Percentiles rank a stretch among this genome's conserved stretches.
phyloP scores from a whole-genome alignment of 2,113 vertebrate genomes.

The Mungos mungo region DNA sequence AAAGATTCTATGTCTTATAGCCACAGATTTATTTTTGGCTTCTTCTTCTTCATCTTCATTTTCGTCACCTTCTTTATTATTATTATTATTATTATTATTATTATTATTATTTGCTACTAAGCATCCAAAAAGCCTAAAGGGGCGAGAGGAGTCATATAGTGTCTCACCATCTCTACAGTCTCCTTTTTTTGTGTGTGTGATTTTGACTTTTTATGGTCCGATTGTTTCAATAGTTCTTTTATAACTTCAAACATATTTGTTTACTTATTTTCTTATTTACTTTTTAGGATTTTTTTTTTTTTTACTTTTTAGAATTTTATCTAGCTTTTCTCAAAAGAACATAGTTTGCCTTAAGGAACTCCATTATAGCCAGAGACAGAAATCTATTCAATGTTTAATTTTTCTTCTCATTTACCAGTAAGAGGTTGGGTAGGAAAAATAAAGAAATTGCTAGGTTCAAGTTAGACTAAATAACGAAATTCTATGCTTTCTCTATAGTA shows the following conservation, averaged over 20 bases:
- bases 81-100: too few relatives aligned
- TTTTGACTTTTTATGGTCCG: background rate
- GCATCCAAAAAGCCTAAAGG: background rate
- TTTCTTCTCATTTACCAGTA: background rate
- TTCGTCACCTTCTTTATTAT: too few relatives aligned
- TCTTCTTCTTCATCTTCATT: background rate
- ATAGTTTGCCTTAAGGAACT: background rate
- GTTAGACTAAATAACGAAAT: slow-evolving; percentile 15
- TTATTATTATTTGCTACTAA: background rate
- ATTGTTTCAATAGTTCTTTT: background rate
- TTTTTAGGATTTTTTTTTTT: background rate
- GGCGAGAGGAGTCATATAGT: background rate
- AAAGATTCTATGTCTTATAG: background rate
- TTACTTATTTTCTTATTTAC: background rate
- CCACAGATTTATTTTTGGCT: background rate
- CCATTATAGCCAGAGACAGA: background rate
- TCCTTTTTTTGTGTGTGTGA: background rate
- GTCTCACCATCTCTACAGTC: background rate
- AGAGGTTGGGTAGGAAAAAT: background rate
- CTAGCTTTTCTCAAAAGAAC: background rate
- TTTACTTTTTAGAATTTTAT: background rate
- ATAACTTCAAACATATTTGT: background rate
- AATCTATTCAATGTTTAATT: background rate
- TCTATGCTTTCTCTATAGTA: background rate
- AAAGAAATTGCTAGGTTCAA: background rate